These are phyloP conservation scores for Drosophila subpulchrella DNA, from an alignment of 1,140 invertebrate genomes.

Conservation along the genomic window DNA sequence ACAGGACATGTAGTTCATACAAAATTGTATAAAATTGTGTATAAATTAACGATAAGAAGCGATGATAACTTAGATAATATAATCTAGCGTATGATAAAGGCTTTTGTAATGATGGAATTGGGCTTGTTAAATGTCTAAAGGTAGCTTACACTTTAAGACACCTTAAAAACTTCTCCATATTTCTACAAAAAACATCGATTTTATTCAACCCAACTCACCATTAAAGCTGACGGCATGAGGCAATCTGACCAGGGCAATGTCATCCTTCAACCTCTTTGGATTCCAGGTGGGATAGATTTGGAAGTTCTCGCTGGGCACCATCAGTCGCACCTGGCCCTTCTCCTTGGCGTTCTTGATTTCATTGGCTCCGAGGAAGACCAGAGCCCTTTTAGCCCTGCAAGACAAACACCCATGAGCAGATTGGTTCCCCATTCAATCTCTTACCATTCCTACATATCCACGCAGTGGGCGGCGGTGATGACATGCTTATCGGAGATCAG, in stretches of 20 bases:
- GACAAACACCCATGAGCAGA: neutral
- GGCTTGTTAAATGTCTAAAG: neutral
- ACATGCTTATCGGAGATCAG: slow-evolving; percentile 86
- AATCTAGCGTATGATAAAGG: too few relatives aligned
- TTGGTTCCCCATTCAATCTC: neutral
- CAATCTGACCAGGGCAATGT: slow-evolving; percentile 86
- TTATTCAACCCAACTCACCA: slow-evolving; percentile 67
- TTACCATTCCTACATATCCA: slow-evolving; percentile 67
- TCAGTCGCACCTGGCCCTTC: slow-evolving; percentile 73
- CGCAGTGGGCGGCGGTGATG: slow-evolving; percentile 87
- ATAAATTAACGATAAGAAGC: too few relatives aligned
- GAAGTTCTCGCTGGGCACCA: slow-evolving; percentile 83
- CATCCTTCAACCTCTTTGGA: slow-evolving; percentile 84
- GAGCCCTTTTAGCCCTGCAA: slow-evolving; percentile 71
- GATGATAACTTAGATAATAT: too few relatives aligned
- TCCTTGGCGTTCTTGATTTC: slow-evolving; percentile 84
- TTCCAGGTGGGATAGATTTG: slow-evolving; percentile 85
- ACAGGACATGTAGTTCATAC: neutral
- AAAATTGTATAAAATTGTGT: too few relatives aligned
- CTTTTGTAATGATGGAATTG: too few relatives aligned
- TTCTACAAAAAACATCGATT: neutral
- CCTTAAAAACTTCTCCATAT: too few relatives aligned
- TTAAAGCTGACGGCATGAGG: slow-evolving; percentile 85
- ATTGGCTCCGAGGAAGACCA: slow-evolving; percentile 85
- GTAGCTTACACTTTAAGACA: neutral